Base-by-base conservation (phyloP, 2,113 vertebrate genomes). In the Gavialis gangeticus region DNA sequence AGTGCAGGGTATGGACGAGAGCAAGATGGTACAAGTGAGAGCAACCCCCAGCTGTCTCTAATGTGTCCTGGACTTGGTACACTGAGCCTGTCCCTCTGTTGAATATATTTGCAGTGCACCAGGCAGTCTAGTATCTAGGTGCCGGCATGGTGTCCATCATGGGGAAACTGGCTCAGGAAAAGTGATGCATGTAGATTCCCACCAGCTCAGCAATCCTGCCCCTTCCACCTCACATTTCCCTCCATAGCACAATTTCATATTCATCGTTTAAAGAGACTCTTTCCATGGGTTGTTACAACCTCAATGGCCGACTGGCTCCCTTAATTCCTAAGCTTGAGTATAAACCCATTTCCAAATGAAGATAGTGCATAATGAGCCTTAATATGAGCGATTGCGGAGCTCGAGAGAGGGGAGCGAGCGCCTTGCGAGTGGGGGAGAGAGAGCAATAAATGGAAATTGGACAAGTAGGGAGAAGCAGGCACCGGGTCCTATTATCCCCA, bases 401-500 rank as follows among this genome's bases (percentile, higher is more conserved):
- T 27, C 3, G 54, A 55, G 66, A 78, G 60, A 85, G 46, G 37
- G 14, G 46, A 71, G 34, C 28, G 73, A 91, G 59, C 22, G 24
- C 85, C 63, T 27, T 19, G n/a, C 55, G 15, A 91, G 71, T 25
- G 30, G 57, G 60, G 55, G 19, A 75, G 79, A 37, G 73, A 10
- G 57, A 30, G 18, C 30, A 76, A 34, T 75, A 90, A 85, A 76
- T 46, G 69, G 62, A 21, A 15, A 62, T 78, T 76, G 4, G 1
- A 82, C 77, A 18, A 10, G 9, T 89, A 37, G 79, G 85, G 30
- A 89, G 64, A 93, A 7, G 27, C 54, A 46, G 66, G n/a, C 75
- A 80, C 91, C 84, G 87, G 91, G 81, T 90, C 85, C 88, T 79
- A 22, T 88, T 88, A 79, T 90, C 76, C 76, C 54, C 56, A 63